Conservation (phyloP, 2,797 vertebrate species). For the Silurus lanzhouensis region DNA sequence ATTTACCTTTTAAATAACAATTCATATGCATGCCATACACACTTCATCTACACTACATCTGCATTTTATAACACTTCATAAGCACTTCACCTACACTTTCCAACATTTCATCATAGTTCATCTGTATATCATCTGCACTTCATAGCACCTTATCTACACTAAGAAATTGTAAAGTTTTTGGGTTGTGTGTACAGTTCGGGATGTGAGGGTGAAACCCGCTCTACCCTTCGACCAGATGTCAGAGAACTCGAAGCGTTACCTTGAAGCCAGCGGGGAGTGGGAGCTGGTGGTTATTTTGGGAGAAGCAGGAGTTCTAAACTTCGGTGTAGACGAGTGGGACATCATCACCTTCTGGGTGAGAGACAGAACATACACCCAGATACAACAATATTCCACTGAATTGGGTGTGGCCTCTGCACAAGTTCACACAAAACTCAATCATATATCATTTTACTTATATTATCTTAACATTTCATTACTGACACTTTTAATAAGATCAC, state of each 20-base stretch:
- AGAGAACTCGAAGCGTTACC: conserved; percentile 76
- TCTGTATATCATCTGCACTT: too few species aligned
- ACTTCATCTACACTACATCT: too few species aligned
- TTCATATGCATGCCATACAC: too few species aligned
- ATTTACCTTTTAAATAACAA: too few species aligned
- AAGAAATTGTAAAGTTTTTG: background rate
- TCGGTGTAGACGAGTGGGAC: conserved; percentile 83
- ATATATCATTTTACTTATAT: background rate
- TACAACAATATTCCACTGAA: background rate
- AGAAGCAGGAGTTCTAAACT: conserved; percentile 71
- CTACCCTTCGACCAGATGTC: conserved; percentile 78
- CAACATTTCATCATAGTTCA: too few species aligned
- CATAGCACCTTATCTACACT: too few species aligned
- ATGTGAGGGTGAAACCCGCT: conserved; percentile 77
- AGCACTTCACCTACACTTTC: too few species aligned
- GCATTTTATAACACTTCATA: too few species aligned
- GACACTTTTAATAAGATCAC: background rate
- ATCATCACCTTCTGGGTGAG: conserved; percentile 83
- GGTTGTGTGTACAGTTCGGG: conserved; percentile 65
- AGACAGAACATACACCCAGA: background rate
- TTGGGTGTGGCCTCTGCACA: background rate
- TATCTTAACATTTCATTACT: background rate
- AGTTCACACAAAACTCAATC: background rate
- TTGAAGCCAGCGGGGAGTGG: conserved; percentile 83
- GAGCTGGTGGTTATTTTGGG: conserved; percentile 79